Evolutionary conservation across 2,113 vertebrate species (phyloP).

Genomic region (Syngnathoides biaculeatus): DNA sequence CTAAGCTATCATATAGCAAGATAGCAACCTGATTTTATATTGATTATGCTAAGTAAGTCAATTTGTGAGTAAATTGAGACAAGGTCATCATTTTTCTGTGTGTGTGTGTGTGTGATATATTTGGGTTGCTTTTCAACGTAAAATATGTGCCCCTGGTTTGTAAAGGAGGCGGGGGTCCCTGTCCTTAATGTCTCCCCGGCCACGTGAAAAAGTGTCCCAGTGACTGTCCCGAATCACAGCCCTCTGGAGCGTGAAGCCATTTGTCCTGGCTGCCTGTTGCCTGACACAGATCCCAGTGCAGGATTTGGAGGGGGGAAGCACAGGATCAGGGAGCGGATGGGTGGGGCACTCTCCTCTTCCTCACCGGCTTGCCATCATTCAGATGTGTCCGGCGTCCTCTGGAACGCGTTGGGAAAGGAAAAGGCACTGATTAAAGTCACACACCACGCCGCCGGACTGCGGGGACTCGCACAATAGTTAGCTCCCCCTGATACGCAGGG

Average conservation of each 20-base stretch:
- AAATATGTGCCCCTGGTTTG: background rate
- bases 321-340: constrained; percentile 13
- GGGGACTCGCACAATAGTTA: constrained; percentile 61
- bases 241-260: constrained; percentile 61
- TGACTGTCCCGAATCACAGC: constrained; percentile 54
- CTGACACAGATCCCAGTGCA: constrained; percentile 30
- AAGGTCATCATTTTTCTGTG: background rate
- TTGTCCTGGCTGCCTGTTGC: constrained; percentile 52
- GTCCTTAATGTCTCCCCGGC: constrained; percentile 51
- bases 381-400: constrained; percentile 47
- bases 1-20: too few relatives aligned
- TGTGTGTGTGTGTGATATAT: too few relatives aligned
- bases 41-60: too few relatives aligned
- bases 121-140: too few relatives aligned
- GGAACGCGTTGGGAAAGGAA: constrained; percentile 38
- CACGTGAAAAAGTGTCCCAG: constrained; percentile 43
- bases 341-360: constrained; percentile 4
- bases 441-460: constrained; percentile 37
- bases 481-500: constrained; percentile 62
- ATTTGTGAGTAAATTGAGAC: background rate
- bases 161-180: constrained; percentile 10
- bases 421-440: constrained; percentile 66
- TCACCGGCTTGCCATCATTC: constrained; percentile 49
- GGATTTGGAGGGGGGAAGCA: background rate
- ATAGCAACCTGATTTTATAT: background rate